Evolutionary conservation across 2,797 vertebrate genomes (phyloP).

Genomic region (Heteromormyrus szaboi): DNA sequence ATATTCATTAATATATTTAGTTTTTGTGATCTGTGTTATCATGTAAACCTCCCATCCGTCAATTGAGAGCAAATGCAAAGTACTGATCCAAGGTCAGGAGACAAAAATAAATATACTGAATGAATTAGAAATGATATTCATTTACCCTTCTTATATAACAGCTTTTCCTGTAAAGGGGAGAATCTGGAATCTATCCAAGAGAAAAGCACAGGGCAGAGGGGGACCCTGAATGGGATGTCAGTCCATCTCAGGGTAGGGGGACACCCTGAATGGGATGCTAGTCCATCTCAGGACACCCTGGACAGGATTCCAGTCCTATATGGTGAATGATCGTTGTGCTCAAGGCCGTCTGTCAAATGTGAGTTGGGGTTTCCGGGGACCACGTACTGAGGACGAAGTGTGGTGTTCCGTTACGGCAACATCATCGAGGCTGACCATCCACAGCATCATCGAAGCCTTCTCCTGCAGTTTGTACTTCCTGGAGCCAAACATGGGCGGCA

Average conservation of each 20-base stretch:
- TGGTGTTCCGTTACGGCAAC: slow-evolving; percentile 30
- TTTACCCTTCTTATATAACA: background rate
- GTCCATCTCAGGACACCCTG: background rate
- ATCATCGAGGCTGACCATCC: slow-evolving; percentile 32
- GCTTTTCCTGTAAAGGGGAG: background rate
- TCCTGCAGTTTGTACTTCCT: slow-evolving; percentile 43
- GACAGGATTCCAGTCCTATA: background rate
- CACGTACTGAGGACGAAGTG: background rate
- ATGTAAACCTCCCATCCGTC: background rate
- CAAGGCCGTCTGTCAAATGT: background rate
- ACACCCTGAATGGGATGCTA: background rate
- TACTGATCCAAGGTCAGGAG: background rate
- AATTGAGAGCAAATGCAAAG: background rate
- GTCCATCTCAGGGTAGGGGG: background rate
- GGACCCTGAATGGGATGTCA: background rate
- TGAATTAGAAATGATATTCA: background rate
- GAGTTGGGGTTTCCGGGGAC: background rate
- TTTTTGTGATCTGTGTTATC: background rate
- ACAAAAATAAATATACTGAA: background rate
- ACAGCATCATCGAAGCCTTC: slow-evolving; percentile 36
- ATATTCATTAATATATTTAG: background rate
- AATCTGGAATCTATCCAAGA: background rate
- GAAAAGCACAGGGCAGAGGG: background rate
- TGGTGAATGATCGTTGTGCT: background rate
- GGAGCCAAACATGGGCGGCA: background rate